A percentile compares a stretch with the other conserved stretches of the same genome.
Conservation (phyloP, 2,888 invertebrate genomes). For the Uropetala carovei region DNA sequence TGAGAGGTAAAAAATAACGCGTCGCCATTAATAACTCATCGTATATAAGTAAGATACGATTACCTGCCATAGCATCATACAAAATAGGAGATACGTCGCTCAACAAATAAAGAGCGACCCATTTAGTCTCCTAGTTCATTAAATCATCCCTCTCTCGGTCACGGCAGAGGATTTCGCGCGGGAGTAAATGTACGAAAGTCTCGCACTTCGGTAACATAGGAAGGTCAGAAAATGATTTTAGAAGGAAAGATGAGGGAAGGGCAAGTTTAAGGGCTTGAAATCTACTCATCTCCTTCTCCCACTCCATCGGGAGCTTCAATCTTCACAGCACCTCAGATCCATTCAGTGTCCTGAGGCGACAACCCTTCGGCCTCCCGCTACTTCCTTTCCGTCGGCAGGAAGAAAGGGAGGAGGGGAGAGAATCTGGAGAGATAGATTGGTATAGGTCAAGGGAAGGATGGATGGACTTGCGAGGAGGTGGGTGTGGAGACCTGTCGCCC, state of each 20-base stretch:
- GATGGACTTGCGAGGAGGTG: neutral
- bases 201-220: too few species aligned
- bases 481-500: neutral
- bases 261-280: neutral
- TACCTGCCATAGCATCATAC: neutral
- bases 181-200: too few species aligned
- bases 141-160: too few species aligned
- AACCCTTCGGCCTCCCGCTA: neutral
- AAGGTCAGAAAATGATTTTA: neutral
- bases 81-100: slow-evolving; percentile 36
- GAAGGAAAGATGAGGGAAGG: neutral
- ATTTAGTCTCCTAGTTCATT: slow-evolving; percentile 32
- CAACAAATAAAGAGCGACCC: slow-evolving; percentile 24
- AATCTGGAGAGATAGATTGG: slow-evolving; percentile 25
- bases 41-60: too few species aligned
- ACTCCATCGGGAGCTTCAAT: neutral
- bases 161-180: too few species aligned
- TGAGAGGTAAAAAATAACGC: too few species aligned
- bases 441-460: slow-evolving; percentile 17
- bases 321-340: neutral
- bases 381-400: neutral
- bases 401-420: neutral
- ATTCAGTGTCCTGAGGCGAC: neutral
- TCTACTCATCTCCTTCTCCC: neutral
- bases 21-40: too few species aligned